These are phyloP conservation scores for Rhinopomastus cyanomelas DNA, from an alignment of 2,113 vertebrate genomes.

Conservation along the genomic window DNA sequence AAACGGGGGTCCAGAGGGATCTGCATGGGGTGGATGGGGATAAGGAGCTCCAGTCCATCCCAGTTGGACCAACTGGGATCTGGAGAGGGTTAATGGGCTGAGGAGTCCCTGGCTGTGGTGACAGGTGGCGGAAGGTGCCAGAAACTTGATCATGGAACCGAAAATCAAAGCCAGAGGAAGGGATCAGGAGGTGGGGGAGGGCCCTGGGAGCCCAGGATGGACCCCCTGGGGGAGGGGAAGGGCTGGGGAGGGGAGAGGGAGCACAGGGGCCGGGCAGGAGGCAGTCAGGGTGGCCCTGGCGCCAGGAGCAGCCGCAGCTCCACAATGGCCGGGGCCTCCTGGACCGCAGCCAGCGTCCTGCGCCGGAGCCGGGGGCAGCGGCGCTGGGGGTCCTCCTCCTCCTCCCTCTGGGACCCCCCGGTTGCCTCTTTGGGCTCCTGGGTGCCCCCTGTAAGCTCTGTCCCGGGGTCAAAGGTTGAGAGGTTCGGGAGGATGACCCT, in stretches of 20 bases:
- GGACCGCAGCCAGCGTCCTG: no score
- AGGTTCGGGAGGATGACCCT: neutral
- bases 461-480: fast-evolving
- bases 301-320: no score
- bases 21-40: no score
- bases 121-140: conserved; percentile 43
- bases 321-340: no score
- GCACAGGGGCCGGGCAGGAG: no score
- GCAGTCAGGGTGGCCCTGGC: no score
- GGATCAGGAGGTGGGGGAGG: neutral
- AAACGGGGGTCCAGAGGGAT: no score
- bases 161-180: neutral
- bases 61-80: no score
- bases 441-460: neutral
- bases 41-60: no score
- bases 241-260: neutral
- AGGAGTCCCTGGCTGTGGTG: neutral
- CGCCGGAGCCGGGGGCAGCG: no score
- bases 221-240: neutral
- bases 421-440: neutral
- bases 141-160: neutral
- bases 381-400: no score
- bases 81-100: neutral
- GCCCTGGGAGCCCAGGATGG: no score
- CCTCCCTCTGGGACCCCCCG: neutral